Evolutionary conservation across 2,113 vertebrate genomes (phyloP).

Genomic region (Thamnophis sirtalis): DNA sequence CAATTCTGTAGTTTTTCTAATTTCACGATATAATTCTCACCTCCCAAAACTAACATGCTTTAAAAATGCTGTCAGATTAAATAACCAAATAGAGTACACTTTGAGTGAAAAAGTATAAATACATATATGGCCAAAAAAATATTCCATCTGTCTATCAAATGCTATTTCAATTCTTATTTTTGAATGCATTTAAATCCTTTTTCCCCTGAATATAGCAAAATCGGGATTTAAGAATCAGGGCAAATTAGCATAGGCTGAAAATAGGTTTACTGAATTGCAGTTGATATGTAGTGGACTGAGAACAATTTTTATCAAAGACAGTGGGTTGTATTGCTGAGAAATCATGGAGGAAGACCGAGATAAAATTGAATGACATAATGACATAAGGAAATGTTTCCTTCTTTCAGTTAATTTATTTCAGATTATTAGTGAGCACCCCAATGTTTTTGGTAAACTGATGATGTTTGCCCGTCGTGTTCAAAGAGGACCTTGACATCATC

Average conservation of each 20-base stretch:
- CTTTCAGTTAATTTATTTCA: background rate
- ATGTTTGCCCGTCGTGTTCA: too few species aligned
- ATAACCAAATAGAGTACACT: background rate
- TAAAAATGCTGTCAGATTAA: background rate
- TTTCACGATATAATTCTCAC: background rate
- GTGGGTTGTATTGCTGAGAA: background rate
- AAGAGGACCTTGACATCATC: too few species aligned
- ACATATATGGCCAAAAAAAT: background rate
- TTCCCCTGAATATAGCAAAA: background rate
- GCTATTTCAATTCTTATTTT: background rate
- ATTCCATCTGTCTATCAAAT: background rate
- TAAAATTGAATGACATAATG: background rate
- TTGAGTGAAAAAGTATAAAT: background rate
- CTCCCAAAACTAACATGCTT: background rate
- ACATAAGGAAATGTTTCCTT: background rate
- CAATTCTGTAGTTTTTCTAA: background rate
- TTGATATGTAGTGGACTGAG: background rate
- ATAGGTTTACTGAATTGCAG: background rate
- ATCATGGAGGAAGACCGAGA: background rate
- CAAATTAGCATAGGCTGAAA: background rate
- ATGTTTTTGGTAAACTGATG: background rate
- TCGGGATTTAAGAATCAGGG: background rate
- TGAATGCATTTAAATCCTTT: background rate
- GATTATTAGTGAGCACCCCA: background rate
- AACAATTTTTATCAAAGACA: background rate